These are phyloP conservation scores for Orchestes rusci DNA, from an alignment of 2,888 invertebrate species.

Conservation along the genomic window DNA sequence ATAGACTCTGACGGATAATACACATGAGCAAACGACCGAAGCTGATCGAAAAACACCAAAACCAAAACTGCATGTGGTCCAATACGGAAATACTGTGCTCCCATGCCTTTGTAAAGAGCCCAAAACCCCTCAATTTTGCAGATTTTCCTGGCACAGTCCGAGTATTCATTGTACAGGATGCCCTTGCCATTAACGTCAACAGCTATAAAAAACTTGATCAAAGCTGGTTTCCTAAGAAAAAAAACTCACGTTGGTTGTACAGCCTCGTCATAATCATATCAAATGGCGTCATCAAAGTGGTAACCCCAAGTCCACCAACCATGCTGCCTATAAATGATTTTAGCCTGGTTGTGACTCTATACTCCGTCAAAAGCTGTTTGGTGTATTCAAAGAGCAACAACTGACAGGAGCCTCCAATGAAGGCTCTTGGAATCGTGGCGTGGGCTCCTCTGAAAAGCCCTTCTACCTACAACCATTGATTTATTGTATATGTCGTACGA, in stretches of 20 bases:
- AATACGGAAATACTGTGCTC: slow-evolving; percentile 78
- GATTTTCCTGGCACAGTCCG: slow-evolving; percentile 73
- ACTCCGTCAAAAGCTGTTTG: slow-evolving; percentile 42
- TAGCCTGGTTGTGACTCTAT: slow-evolving; percentile 43
- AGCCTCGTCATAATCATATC: slow-evolving; percentile 81
- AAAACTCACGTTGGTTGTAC: slow-evolving; percentile 72
- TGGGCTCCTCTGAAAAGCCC: slow-evolving; percentile 75
- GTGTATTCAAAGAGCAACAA: slow-evolving; percentile 68
- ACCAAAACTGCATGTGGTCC: slow-evolving; percentile 87
- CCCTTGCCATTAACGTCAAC: slow-evolving; percentile 55
- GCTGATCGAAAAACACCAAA: slow-evolving; percentile 80
- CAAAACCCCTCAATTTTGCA: slow-evolving; percentile 66
- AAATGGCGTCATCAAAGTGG: slow-evolving; percentile 75
- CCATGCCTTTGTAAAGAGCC: slow-evolving; percentile 86
- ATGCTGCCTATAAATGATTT: slow-evolving; percentile 63
- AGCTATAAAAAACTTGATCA: slow-evolving; percentile 41
- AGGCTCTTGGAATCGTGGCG: slow-evolving; percentile 65
- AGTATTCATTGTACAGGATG: slow-evolving; percentile 60
- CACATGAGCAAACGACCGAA: slow-evolving; percentile 41
- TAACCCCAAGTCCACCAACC: slow-evolving; percentile 68
- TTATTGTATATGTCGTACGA: too few species aligned
- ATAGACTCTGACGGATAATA: slow-evolving; percentile 12
- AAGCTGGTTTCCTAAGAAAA: background rate
- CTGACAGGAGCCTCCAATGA: slow-evolving; percentile 74
- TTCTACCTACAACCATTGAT: slow-evolving; percentile 33